phyloP scores from a whole-genome alignment of 2,113 vertebrate species.

The Catagonus wagneri region DNA sequence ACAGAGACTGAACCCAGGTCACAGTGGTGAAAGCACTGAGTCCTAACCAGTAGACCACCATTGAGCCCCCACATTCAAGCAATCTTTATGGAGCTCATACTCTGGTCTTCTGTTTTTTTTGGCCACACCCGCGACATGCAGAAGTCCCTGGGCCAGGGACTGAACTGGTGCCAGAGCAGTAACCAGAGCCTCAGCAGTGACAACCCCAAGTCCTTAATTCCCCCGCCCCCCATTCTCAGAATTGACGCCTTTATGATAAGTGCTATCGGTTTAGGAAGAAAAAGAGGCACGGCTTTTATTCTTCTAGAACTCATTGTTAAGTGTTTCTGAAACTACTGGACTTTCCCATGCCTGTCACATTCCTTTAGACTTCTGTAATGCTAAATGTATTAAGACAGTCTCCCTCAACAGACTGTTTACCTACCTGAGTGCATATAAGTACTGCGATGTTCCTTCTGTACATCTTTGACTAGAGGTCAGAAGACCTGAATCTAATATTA shows the following conservation, averaged over 20 bases:
- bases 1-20: too few species aligned
- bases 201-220: too few species aligned
- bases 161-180: too few species aligned
- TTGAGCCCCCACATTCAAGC: background rate
- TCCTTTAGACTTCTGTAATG: background rate
- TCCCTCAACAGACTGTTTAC: background rate
- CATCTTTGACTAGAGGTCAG: background rate
- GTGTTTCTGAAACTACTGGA: background rate
- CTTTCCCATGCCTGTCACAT: background rate
- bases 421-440: too few species aligned
- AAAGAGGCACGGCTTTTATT: background rate
- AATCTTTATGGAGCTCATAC: rapidly evolving
- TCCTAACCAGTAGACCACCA: too few species aligned
- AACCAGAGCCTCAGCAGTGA: too few species aligned
- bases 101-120: too few species aligned
- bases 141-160: too few species aligned
- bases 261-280: background rate
- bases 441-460: background rate
- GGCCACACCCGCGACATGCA: too few species aligned
- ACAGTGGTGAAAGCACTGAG: too few species aligned
- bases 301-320: background rate
- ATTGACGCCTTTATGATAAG: rapidly evolving
- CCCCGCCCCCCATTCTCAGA: too few species aligned
- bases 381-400: background rate
- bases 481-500: background rate